A percentile compares a stretch with the other conserved stretches of the same genome.
Conservation (phyloP, 2,888 invertebrate genomes). For the Xestoiulus laeticollis region DNA sequence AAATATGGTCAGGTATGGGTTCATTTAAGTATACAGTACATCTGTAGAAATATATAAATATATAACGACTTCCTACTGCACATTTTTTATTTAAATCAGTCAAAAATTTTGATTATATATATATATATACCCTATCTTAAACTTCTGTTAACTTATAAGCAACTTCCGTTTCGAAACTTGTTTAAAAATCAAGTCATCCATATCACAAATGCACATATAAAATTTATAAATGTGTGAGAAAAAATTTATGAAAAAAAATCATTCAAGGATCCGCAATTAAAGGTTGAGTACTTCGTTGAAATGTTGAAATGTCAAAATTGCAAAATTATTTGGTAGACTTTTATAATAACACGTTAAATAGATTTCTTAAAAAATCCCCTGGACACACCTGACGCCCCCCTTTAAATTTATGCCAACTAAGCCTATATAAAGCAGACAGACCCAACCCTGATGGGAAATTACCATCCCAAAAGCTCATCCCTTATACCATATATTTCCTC, state of each 20-base stretch:
- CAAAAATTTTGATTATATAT: too few relatives aligned
- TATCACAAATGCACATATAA: too few relatives aligned
- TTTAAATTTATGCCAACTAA: neutral
- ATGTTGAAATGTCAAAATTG: neutral
- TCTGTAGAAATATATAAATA: too few relatives aligned
- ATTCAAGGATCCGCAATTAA: neutral
- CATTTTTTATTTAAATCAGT: too few relatives aligned
- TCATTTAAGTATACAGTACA: too few relatives aligned
- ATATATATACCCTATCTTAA: too few relatives aligned
- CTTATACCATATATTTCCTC: neutral
- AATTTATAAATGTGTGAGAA: too few relatives aligned
- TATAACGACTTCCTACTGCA: too few relatives aligned
- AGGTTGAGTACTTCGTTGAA: neutral
- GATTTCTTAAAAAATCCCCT: neutral
- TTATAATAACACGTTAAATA: neutral
- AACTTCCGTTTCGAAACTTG: too few relatives aligned
- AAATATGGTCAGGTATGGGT: too few relatives aligned
- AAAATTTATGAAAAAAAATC: neutral
- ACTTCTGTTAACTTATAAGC: too few relatives aligned
- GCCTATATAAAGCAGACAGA: neutral
- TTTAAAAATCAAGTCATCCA: too few relatives aligned
- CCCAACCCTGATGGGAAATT: neutral
- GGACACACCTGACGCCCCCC: conserved; percentile 38
- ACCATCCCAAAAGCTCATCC: neutral
- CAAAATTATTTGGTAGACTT: neutral